phyloP scores from a whole-genome alignment of 2,113 vertebrate genomes.

The Petromus typicus region DNA sequence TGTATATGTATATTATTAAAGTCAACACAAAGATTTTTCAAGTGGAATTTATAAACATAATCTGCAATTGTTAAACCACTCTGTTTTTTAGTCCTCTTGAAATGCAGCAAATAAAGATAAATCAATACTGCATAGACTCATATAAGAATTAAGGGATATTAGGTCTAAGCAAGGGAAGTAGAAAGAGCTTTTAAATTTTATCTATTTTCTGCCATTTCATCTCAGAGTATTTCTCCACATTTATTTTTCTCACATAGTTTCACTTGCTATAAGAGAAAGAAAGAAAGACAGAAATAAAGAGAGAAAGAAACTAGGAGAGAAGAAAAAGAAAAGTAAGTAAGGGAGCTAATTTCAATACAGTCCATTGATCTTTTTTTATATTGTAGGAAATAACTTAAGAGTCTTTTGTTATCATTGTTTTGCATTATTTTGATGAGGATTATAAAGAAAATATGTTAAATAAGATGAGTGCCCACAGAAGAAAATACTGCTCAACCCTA shows the following conservation, averaged over 20 bases:
- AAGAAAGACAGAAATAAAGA: too few species aligned
- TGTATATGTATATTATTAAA: background rate
- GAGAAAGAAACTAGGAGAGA: too few species aligned
- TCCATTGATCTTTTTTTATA: background rate
- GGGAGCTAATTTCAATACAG: background rate
- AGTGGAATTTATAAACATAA: conserved; percentile 48
- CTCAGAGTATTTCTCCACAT: background rate
- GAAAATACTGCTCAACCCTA: conserved; percentile 18
- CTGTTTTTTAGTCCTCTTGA: background rate
- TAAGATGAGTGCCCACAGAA: background rate
- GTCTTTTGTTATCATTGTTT: conserved; percentile 4
- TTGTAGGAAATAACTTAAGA: background rate
- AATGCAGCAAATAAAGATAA: background rate
- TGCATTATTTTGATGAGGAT: background rate
- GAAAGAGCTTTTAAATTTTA: background rate
- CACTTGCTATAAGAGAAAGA: background rate
- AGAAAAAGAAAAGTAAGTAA: background rate
- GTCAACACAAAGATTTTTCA: conserved; percentile 24
- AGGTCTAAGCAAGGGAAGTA: background rate
- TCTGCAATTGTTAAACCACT: background rate
- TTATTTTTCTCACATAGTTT: conserved; percentile 38
- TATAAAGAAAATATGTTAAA: background rate
- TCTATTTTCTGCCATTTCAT: background rate
- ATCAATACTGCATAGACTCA: background rate
- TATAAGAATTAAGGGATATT: background rate